Evolutionary conservation across 2,113 vertebrate species (phyloP).

Genomic region (Corythoichthys intestinalis): DNA sequence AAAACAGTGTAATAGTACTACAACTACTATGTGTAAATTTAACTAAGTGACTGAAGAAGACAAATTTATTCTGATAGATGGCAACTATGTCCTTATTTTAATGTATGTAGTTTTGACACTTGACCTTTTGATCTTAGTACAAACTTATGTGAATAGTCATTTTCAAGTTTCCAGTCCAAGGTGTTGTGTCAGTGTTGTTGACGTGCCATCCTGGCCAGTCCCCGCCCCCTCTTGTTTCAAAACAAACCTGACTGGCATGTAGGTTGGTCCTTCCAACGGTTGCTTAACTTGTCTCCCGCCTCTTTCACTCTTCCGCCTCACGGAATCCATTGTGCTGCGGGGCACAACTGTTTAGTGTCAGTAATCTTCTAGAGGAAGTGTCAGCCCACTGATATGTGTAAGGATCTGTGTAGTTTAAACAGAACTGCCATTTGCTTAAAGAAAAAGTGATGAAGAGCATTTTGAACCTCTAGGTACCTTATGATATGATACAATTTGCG

Average conservation of each 20-base stretch:
- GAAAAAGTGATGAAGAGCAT: not conserved
- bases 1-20: not conserved
- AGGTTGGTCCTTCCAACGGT: constrained; percentile 32
- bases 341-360: constrained; percentile 41
- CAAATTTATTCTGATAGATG: not conserved
- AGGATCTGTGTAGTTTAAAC: not conserved
- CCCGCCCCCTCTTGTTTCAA: constrained; percentile 39
- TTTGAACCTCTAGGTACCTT: not conserved
- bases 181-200: not conserved
- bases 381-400: not conserved
- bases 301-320: constrained; percentile 26
- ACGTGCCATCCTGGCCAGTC: not conserved
- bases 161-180: not conserved
- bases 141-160: not conserved
- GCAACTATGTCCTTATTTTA: not conserved
- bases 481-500: too few relatives aligned
- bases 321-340: constrained; percentile 32
- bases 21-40: not conserved
- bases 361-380: constrained; percentile 13
- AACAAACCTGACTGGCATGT: constrained; percentile 60
- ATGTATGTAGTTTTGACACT: not conserved
- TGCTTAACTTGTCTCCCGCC: constrained; percentile 42
- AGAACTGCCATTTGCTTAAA: not conserved
- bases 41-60: not conserved
- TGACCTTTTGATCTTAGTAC: not conserved